These are phyloP conservation scores for Polyodon spathula DNA, from an alignment of 2,113 vertebrate species.

Conservation along the genomic window DNA sequence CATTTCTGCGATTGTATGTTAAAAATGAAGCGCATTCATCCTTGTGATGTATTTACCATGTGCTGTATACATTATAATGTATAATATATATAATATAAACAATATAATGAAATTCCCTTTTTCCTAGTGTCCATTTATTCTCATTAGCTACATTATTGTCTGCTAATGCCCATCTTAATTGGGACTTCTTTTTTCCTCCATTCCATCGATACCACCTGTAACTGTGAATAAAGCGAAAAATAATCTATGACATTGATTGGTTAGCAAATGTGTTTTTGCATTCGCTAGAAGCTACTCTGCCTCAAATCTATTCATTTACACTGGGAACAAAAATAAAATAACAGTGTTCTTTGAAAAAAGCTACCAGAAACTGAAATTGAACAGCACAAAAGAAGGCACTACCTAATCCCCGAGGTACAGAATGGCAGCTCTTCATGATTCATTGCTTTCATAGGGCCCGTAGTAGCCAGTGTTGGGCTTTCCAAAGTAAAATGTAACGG, in stretches of 20 bases:
- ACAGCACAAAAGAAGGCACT: constrained; percentile 50
- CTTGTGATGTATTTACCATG: no score
- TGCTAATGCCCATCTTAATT: constrained; percentile 13
- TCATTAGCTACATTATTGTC: constrained; percentile 32
- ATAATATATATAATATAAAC: no score
- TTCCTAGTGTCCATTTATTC: not conserved
- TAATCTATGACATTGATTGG: constrained; percentile 40
- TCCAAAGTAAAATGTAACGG: constrained; percentile 17
- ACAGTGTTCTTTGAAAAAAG: constrained; percentile 21
- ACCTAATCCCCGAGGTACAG: constrained; percentile 61
- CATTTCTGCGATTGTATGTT: no score
- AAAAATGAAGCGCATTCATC: no score
- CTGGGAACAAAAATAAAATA: constrained; percentile 26
- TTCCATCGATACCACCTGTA: constrained; percentile 29
- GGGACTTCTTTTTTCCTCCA: constrained; percentile 30
- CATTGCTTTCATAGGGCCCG: constrained; percentile 50
- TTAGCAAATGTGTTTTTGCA: constrained; percentile 27
- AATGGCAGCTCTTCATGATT: constrained; percentile 65
- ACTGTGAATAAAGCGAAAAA: constrained; percentile 32
- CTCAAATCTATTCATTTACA: not conserved
- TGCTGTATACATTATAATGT: no score
- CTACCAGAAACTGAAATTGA: constrained; percentile 53
- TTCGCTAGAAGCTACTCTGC: constrained; percentile 31
- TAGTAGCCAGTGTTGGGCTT: constrained; percentile 29
- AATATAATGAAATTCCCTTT: not conserved